Evolutionary conservation across 1,140 invertebrate species (phyloP).

Genomic region (Akabosia matsudoensis): DNA sequence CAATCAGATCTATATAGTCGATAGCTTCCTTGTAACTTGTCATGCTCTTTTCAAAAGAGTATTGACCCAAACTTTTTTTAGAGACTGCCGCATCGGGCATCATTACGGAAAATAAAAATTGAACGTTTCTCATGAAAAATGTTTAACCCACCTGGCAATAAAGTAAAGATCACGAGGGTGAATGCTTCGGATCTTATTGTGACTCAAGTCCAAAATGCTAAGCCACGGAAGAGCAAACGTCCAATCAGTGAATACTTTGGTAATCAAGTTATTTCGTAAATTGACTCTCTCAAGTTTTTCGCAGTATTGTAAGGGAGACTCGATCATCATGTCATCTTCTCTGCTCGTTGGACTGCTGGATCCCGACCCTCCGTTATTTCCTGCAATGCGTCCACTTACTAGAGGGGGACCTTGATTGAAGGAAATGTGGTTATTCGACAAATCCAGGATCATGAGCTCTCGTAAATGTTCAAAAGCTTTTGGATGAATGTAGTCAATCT

Average conservation of each 20-base stretch:
- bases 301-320: slow-evolving; percentile 3
- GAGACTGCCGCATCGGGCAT: neutral
- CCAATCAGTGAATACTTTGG: slow-evolving; percentile 37
- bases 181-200: slow-evolving; percentile 37
- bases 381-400: neutral
- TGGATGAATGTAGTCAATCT: slow-evolving; percentile 40
- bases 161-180: slow-evolving; percentile 35
- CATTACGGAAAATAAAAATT: neutral
- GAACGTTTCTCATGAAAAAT: neutral
- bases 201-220: slow-evolving; percentile 31
- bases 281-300: slow-evolving; percentile 12
- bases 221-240: slow-evolving; percentile 19
- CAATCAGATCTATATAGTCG: neutral
- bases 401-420: slow-evolving; percentile 30
- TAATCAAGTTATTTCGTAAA: slow-evolving; percentile 32
- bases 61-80: neutral
- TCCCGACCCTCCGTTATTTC: neutral
- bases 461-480: slow-evolving; percentile 34
- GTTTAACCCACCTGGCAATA: slow-evolving; percentile 36
- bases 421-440: slow-evolving; percentile 37
- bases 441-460: slow-evolving; percentile 30
- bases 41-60: neutral
- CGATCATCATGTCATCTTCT: neutral
- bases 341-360: neutral
- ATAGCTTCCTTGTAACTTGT: no score